Conservation (phyloP, 1,140 invertebrate species). For the Ooceraea biroi region DNA sequence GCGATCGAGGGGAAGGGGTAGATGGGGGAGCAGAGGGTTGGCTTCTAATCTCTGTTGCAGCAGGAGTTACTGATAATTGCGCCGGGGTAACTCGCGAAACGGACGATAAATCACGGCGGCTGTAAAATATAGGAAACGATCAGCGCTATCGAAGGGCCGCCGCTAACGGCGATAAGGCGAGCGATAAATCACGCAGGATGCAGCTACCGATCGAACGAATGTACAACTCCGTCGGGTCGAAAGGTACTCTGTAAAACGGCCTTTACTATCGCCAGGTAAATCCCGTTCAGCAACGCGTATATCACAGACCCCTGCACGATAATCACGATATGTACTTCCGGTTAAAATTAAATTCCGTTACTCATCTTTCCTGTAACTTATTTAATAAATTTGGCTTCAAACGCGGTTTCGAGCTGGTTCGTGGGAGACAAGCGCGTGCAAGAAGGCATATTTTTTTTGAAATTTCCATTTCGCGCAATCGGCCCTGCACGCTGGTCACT, state of each 20-base stretch:
- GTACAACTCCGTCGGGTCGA: constrained; percentile 51
- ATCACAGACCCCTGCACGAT: neutral
- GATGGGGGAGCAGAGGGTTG: neutral
- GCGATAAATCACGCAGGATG: constrained; percentile 74
- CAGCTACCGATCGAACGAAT: constrained; percentile 72
- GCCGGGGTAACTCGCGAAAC: constrained; percentile 71
- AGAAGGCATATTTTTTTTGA: too few species aligned
- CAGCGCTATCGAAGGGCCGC: constrained; percentile 74
- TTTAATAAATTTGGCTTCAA: too few species aligned
- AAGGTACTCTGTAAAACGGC: constrained; percentile 54
- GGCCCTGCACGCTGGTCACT: too few species aligned
- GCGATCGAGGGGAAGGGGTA: constrained; percentile 51
- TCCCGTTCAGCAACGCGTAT: constrained; percentile 25
- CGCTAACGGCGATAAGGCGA: constrained; percentile 73
- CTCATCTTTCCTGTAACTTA: too few species aligned
- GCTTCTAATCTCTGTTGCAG: constrained; percentile 74
- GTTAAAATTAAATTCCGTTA: neutral
- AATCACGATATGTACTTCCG: neutral
- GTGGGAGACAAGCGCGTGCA: too few species aligned
- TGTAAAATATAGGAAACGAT: constrained; percentile 78
- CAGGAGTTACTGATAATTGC: constrained; percentile 77
- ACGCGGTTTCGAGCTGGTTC: too few species aligned
- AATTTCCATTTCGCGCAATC: too few species aligned
- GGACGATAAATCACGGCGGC: constrained; percentile 74
- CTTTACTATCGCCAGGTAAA: constrained; percentile 53